phyloP scores from a whole-genome alignment of 2,113 vertebrate genomes.

The Mustelus asterias region DNA sequence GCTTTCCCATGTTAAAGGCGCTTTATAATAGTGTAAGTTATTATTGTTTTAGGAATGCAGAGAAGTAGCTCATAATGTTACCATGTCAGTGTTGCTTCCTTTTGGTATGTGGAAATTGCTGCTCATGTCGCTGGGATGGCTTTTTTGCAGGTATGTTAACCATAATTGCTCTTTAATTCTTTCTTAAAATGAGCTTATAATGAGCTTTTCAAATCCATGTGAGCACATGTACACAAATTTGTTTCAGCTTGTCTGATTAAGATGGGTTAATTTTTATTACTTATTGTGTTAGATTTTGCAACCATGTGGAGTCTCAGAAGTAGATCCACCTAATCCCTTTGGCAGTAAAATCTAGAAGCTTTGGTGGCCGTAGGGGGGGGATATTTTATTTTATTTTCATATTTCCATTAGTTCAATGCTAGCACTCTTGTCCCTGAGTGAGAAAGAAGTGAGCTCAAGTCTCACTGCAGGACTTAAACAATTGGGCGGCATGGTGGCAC shows the following conservation, averaged over 20 bases:
- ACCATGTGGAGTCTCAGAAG: neutral
- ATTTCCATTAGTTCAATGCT: neutral
- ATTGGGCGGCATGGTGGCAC: too few species aligned
- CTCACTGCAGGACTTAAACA: neutral
- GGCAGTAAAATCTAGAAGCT: neutral
- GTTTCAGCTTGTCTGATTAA: conserved; percentile 21
- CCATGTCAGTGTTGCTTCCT: neutral
- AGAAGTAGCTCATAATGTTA: neutral
- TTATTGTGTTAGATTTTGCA: conserved; percentile 6
- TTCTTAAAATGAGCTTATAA: neutral
- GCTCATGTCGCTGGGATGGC: neutral
- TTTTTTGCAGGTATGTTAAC: neutral
- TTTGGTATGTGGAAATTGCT: neutral
- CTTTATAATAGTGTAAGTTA: neutral
- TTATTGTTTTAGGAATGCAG: neutral
- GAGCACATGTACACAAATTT: neutral
- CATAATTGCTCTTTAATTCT: neutral
- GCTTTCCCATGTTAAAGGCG: neutral
- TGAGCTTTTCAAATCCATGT: neutral
- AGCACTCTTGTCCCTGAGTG: neutral
- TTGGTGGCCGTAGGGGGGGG: too few species aligned
- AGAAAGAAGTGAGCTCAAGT: neutral
- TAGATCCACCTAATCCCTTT: neutral
- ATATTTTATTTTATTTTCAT: neutral
- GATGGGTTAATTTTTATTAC: neutral